phyloP scores from a whole-genome alignment of 2,113 vertebrate genomes.

The Struthidea cinerea region DNA sequence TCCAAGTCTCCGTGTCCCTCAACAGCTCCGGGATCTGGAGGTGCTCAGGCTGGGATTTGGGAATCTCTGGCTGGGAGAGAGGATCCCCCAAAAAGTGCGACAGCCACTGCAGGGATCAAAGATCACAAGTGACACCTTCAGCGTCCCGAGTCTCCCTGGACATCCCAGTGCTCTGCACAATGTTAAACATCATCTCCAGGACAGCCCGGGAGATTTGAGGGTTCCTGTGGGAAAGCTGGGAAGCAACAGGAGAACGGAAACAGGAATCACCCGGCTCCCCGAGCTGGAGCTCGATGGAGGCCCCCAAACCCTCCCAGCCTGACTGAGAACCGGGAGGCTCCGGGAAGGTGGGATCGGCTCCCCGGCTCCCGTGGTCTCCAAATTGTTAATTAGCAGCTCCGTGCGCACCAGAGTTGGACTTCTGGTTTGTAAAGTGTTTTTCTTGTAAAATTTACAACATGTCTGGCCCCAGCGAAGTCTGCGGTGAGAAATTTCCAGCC shows the following conservation, averaged over 20 bases:
- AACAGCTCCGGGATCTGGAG: fast-evolving
- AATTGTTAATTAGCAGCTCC: constrained; percentile 25
- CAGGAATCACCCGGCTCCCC: not conserved
- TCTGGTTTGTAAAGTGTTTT: constrained; percentile 48
- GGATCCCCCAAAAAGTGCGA: not conserved
- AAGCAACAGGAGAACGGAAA: not conserved
- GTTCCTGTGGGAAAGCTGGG: not conserved
- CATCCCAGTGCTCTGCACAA: not conserved
- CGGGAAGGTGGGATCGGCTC: not conserved
- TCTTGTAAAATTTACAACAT: constrained; percentile 60
- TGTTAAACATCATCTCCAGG: not conserved
- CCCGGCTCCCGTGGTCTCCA: not conserved
- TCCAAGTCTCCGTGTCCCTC: not conserved
- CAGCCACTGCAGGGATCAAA: no score
- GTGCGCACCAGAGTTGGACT: not conserved
- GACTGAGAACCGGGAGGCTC: not conserved
- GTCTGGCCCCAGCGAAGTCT: constrained; percentile 54
- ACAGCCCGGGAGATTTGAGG: not conserved
- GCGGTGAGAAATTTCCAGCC: constrained; percentile 37
- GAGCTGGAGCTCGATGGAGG: not conserved
- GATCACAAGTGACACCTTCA: fast-evolving
- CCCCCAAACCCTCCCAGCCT: not conserved
- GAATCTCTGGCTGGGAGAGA: not conserved
- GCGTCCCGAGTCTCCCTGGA: not conserved
- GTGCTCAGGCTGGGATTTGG: not conserved